Base-by-base conservation (phyloP, 2,113 vertebrate species). In the Ageneiosus marmoratus region DNA sequence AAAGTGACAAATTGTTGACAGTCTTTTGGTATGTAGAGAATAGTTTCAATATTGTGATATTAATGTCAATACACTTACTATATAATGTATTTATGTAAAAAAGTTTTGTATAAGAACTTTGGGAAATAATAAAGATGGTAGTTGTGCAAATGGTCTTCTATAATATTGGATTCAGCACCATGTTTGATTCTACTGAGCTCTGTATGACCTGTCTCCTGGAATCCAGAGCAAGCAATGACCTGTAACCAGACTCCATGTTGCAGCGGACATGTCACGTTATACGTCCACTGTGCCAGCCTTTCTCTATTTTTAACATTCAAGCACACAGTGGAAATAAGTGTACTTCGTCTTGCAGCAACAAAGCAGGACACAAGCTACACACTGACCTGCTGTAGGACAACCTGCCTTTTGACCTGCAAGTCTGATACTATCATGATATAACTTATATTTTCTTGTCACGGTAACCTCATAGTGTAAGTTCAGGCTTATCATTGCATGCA, bases 261-360 rank as follows among this genome's bases (percentile, higher is more conserved):
- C 77, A 80, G 73, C 63, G 15, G 9, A 29, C 72, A 29, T 67
- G 85, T 86, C 85, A 81, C 72, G 70, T 70, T 76, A 29, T 77
- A 34, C 32, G 32, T 44, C 62, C 60, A 75, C 37, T 5, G 51
- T 48, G 72, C 60, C 13, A 81, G 58, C 18, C n/a, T 20, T 72
- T 78, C 50, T 79, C 83, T 88, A 88, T 88, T 87, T 88, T 86
- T 87, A 87, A 83, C 80, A 58, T 50, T 50, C 41, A 62, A 34
- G 16, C 72, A 63, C 80, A 72, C 46, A 22, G 79, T 16, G 20
- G 72, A 83, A 22, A 51, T 41, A 75, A 50, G 32, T 34, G 41
- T 44, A 22, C 77, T 83, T 44, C 51, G 75, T 44, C 22, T 81
- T 78, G 11, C 55, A 69, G 69, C 67, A 77, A 77, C 72, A 73